Base-by-base conservation (phyloP, 2,888 invertebrate species). In the Drosophila picticornis region DNA sequence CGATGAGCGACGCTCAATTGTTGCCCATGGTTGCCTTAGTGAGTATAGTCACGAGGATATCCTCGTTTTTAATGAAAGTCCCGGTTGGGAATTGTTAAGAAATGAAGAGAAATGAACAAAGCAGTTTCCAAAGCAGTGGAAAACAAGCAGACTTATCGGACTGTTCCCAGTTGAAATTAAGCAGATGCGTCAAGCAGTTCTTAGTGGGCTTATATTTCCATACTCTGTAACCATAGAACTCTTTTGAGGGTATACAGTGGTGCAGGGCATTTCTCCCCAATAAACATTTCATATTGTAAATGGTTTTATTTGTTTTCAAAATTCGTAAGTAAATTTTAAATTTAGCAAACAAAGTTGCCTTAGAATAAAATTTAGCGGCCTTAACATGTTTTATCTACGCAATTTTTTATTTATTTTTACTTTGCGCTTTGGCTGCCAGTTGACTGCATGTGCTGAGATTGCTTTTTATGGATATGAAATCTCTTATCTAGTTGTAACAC, bases 1-100 rank as follows among this genome's bases (percentile, higher is more conserved):
- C 38, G 91, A 92, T 50, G 91, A 92, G 55, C 61, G 68, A n/a
- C 77, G 70, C 11, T 70, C 67, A 0, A 50, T 91, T 2, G 55
- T 80, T 2, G 80, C 73, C 2, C 76, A 84, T 34, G 92, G 91
- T 13, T 92, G 92, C 34, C 81, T 85, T 27, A 93, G 92, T 38
- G 86, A 86, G n/a, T 72, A 84, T 31, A 91, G 89, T 27, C 82
- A 85, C 9, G 80, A 38, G 16, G 83, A 91, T 0, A 83, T 91
- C 4, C 70, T n/a, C n/a, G n/a, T 32, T 52, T 22, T 36, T 4
- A 19, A 27, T 36, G 7, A 4, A 46, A 22, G 2, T 22, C 46
- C 7, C 7, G 4, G 4, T 22, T 46, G 13, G 2, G 4, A 22
- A 22, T 2, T 43, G n/a, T n/a, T 43, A 11, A 43, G 11, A 40